Base-by-base conservation (phyloP, 2,113 vertebrate genomes). In the Sus scrofa region DNA sequence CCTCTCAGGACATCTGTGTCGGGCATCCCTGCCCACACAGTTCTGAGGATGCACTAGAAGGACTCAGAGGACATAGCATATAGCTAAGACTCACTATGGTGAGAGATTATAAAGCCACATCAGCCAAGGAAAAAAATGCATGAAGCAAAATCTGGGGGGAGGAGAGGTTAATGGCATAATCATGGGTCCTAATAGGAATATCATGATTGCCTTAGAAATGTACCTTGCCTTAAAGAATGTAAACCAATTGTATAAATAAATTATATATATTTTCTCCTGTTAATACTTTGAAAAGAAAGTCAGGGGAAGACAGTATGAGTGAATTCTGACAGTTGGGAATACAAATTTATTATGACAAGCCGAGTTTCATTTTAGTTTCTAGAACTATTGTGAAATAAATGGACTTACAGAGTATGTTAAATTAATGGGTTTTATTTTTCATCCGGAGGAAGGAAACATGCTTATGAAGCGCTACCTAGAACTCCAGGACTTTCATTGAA, bases 351-450 rank as follows among this genome's bases (percentile, higher is more conserved):
- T 75, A 77, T 86, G 75, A 84, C 27, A 88, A 82, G 67, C 88
- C 77, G 70, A 44, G 54, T 82, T 95, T 87, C 50, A 32, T 96
- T 82, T 96, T 93, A 74, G 50, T 96, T 97, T 70, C 32, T 74
- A 60, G 44, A 39, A 86, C 74, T 85, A 34, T 26, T 68, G 4
- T 94, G 30, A 87, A 77, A 85, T 27, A 94, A 90, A 86, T 65
- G 62, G 56, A 54, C 16, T 34, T 70, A 54, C 4, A 82, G 5
- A 32, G 13, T 63, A 70, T 89, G 86, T 94, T 91, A 88, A 78
- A 73, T 96, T 77, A 92, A 95, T 96, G 71, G 73, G 84, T 83
- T 96, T 97, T 95, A 95, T 71, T 96, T 97, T 86, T 96, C 44
- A 87, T 39, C 37, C 58, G 32, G 82, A 88, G 54, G 22, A 75